Evolutionary conservation across 2,888 invertebrate genomes (phyloP), one percentile per base, ranked within the genome.

Genomic region (Yponomeuta cagnagella): DNA sequence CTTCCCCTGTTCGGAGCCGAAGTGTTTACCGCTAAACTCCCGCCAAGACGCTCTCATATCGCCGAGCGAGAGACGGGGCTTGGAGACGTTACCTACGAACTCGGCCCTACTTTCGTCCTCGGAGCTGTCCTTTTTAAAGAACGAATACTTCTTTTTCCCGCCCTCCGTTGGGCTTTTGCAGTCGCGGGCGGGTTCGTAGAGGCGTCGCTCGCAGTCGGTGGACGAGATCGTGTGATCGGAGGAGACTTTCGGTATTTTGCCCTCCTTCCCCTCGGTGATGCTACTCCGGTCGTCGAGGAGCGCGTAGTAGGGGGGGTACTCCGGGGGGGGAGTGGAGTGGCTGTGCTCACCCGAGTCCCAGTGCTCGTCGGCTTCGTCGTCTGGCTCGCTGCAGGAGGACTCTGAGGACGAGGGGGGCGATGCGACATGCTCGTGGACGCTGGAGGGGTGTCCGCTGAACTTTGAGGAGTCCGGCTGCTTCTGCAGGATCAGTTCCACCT

Each of bases 321-420:
- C 58, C 33, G 43, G 52, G 10, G 33, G 70, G 15, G 33, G 23
- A 3, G 15, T 9, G 63, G 30, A 82, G 75, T 43, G 64, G n/a
- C 48, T 12, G 12, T 86, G 92, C 95, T 95, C 94, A 95, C 96
- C 96, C 82, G 95, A 95, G 92, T 96, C 96, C 95, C 95, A 96
- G 85, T 94, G 94, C 79, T 93, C 94, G 78, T 89, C 88, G 76
- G 84, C 80, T 80, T 87, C 84, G 74, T 82, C 78, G 85, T 89
- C 87, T 75, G 83, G 81, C 81, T 84, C 87, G 81, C 85, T 82
- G 82, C 82, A 80, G 71, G 83, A 81, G 72, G 86, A 85, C 70
- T 84, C 78, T 70, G 84, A 78, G 43, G 84, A 83, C 72, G 84
- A 82, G 58, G 77, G 58, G 23, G 76, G 74, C 81, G 79, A 70